Evolutionary conservation across 2,888 invertebrate genomes (phyloP), one percentile per base, ranked within the genome.

Genomic region (Epirrhoe tristata): DNA sequence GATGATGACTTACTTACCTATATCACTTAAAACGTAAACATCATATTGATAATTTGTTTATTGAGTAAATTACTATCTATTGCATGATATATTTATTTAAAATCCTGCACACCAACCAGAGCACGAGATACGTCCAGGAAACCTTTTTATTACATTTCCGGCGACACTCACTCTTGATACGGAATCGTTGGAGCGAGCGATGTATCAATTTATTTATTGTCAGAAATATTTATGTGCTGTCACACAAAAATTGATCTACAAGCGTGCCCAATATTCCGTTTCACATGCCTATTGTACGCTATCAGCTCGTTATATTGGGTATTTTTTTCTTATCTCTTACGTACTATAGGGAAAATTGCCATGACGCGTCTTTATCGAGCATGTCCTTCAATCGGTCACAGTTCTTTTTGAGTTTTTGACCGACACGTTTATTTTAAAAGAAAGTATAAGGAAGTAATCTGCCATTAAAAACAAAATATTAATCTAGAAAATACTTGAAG

Each of bases 151-250:
- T 67, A 63, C 63, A 63, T 67, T 60, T 67, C 67, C 67, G 59
- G 67, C 48, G 63, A 63, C 52, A 67, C 59, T 64, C 64, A 48
- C 63, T 63, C 63, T 63, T 67, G 67, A 63, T 67, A 67, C 8
- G 46, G 43, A 56, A 57, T 43, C 63, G 63, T 64, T 52, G 53
- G 58, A 68, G 55, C 65, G 62, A 17, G 60, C 56, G 43, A 67
- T 67, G 63, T 67, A 60, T 67, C 67, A 67, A 67, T 67, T 67
- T 63, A 67, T 67, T 63, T 67, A 67, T 56, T 60, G 63, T 67
- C 63, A 67, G 31, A 63, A 59, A 62, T 65, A 63, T 58, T 64
- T 50, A 61, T 61, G 58, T 59, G 48, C 43, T 63, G 58, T 58
- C 53, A 63, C 52, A 56, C 48, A 56, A 62, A 59, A 56, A 63